These are phyloP conservation scores for Drosophila prosaltans DNA, from an alignment of 1,140 invertebrate genomes.

Conservation along the genomic window DNA sequence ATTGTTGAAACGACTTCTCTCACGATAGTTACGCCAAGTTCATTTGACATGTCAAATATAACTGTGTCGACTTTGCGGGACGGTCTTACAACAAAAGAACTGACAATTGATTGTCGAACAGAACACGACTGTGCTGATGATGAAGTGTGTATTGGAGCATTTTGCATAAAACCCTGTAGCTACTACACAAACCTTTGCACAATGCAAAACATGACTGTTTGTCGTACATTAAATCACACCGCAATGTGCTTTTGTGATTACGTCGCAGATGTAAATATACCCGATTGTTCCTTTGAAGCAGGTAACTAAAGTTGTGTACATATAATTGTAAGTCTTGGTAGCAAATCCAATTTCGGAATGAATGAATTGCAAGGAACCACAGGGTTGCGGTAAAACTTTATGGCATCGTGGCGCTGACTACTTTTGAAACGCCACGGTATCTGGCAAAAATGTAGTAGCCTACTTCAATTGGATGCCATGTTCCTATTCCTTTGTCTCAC, in stretches of 20 bases:
- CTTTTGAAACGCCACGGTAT: slow-evolving; percentile 64
- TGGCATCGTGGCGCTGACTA: slow-evolving; percentile 66
- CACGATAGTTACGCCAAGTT: slow-evolving; percentile 18
- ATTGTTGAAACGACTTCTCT: slow-evolving; percentile 29
- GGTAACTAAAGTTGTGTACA: slow-evolving; percentile 84
- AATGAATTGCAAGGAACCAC: slow-evolving; percentile 75
- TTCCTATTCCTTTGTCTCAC: slow-evolving; percentile 36
- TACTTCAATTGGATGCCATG: slow-evolving; percentile 66
- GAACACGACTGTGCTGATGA: slow-evolving; percentile 84
- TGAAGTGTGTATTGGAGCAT: slow-evolving; percentile 84
- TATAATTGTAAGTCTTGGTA: slow-evolving; percentile 47
- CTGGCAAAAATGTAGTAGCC: slow-evolving; percentile 71
- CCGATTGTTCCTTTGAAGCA: slow-evolving; percentile 85
- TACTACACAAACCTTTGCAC: slow-evolving; percentile 77
- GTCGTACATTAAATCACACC: slow-evolving; percentile 84
- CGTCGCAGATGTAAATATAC: slow-evolving; percentile 74
- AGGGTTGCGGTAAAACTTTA: slow-evolving; percentile 67
- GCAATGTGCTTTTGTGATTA: slow-evolving; percentile 84
- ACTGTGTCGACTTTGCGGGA: slow-evolving; percentile 24
- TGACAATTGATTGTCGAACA: slow-evolving; percentile 42
- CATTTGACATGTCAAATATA: slow-evolving; percentile 28
- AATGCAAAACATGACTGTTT: slow-evolving; percentile 67
- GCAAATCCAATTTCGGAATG: slow-evolving; percentile 46
- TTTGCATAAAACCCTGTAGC: slow-evolving; percentile 85
- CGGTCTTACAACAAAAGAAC: slow-evolving; percentile 16